Base-by-base conservation (phyloP, 92 coral and sea anemone species). In the Anthopleura xanthogrammica region DNA sequence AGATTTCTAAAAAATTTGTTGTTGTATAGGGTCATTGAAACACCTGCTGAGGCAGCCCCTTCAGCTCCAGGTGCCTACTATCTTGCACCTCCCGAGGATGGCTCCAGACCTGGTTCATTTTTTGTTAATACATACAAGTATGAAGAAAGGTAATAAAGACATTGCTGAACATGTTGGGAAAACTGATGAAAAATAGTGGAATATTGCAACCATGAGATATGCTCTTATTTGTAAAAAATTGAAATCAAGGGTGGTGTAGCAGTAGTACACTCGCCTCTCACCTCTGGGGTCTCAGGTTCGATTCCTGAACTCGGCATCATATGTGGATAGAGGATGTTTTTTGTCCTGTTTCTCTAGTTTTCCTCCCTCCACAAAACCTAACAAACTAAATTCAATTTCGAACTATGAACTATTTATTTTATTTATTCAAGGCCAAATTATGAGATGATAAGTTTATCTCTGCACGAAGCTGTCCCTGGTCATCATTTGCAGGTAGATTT, bases 401-500 rank as follows among this genome's bases (percentile, higher is more conserved):
- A 14, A 20, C 65, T 60, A 16, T 41, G 76, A 72, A 72, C 19
- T 72, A 29, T 29, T 29, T 72, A 16, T 16, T 72, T 72, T 1
- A 7, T 7, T 66, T 20, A 66, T 36, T 64, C 54, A 66, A 95
- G 99, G 77, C 97, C 99, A 40, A 94, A 80, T 46, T 97, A 92
- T 60, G 95, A 94, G 70, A 88, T 90, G 88, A 87, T 83, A 55
- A 75, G 92, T 4, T 92, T 97, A 64, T 90, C 98, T 2, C 88
- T 94, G 22, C 99, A 97, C 56, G 99, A 97, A 68, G 98, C 99
- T 2, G 90, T 87, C 13, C 99, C 99, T 23, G 99, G 99, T 19
- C 99, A 97, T 77, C 99, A 97, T 78, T 82, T 94, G 5, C 99
- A 97, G 91, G 99, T 97, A 79, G 50, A 55, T 62, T 54, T 54